These are phyloP conservation scores for Pelmatolapia mariae DNA, from an alignment of 2,113 vertebrate genomes.

Conservation along the genomic window DNA sequence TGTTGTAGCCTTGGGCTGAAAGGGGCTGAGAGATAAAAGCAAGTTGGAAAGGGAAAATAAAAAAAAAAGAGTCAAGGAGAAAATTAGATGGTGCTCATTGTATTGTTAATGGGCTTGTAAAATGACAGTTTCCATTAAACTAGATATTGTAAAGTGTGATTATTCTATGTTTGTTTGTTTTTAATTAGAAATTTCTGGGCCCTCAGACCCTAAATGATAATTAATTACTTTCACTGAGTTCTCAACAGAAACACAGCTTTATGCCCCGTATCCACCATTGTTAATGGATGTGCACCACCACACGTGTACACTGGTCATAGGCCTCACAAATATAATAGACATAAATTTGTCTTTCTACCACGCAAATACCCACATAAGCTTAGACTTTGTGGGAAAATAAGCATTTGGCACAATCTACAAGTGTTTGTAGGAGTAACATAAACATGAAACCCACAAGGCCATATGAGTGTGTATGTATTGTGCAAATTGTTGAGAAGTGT, in stretches of 20 bases:
- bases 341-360: background rate
- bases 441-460: background rate
- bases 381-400: background rate
- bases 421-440: background rate
- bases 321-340: background rate
- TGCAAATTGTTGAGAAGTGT: slow-evolving; percentile 6
- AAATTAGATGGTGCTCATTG: background rate
- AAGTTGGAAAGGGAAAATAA: background rate
- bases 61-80: background rate
- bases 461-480: background rate
- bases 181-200: background rate
- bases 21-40: background rate
- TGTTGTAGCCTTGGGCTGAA: background rate
- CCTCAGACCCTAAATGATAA: background rate
- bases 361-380: background rate
- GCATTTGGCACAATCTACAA: background rate
- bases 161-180: background rate
- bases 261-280: background rate
- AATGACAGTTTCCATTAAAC: background rate
- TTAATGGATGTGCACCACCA: background rate
- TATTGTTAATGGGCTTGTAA: background rate
- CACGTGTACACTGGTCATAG: background rate
- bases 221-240: background rate
- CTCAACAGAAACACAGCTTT: background rate
- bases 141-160: background rate